A percentile compares a stretch with the other conserved stretches of the same genome.
phyloP scores from a whole-genome alignment of 2,888 invertebrate genomes.

The Pristionchus exspectatus region DNA sequence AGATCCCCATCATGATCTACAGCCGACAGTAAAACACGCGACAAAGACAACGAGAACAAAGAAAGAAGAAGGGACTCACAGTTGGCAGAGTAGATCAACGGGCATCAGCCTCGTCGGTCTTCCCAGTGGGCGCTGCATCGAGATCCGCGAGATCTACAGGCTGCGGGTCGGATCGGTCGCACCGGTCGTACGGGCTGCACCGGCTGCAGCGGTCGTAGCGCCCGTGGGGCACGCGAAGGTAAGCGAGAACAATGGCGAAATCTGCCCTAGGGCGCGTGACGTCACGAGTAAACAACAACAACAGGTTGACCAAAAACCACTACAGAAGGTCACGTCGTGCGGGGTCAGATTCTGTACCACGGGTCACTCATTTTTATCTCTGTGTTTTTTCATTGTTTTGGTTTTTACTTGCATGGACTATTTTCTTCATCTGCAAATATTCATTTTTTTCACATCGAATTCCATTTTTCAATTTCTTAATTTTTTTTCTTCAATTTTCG shows the following conservation, averaged over 20 bases:
- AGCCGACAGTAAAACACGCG: not conserved
- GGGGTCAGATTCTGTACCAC: not conserved
- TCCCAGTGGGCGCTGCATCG: not conserved
- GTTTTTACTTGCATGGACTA: not conserved
- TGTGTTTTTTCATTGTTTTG: not conserved
- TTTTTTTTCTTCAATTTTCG: too few species aligned
- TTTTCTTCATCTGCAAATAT: not conserved
- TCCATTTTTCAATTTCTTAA: not conserved
- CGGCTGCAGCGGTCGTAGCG: conserved; percentile 5
- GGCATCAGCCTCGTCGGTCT: not conserved
- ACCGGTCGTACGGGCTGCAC: not conserved
- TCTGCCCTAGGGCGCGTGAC: not conserved
- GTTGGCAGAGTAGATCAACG: not conserved
- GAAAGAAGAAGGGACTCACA: not conserved
- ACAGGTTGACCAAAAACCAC: not conserved
- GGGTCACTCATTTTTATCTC: not conserved
- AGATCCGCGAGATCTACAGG: not conserved
- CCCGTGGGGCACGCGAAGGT: not conserved
- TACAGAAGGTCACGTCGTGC: not conserved
- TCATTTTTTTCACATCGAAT: not conserved
- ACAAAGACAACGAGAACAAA: not conserved
- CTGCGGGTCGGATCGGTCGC: not conserved
- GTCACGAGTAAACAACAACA: conserved; percentile 34
- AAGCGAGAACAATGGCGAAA: conserved; percentile 2
- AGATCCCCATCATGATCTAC: not conserved